Evolutionary conservation across 2,888 invertebrate genomes (phyloP).

Genomic region (Drosophila borborema): DNA sequence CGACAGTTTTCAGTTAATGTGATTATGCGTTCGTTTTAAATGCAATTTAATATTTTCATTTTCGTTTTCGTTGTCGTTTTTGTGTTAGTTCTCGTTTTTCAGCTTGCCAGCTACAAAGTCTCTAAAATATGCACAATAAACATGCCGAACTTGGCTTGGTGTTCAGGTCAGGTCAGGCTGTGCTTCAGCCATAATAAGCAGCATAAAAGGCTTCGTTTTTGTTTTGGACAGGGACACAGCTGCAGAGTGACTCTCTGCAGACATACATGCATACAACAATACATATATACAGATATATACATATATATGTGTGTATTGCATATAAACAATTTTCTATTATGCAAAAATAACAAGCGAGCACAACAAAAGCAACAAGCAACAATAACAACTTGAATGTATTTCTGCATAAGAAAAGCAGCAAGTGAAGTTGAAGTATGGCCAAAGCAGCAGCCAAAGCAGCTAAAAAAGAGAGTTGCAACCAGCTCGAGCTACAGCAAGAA

Average conservation of each 20-base stretch:
- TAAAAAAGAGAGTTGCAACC: constrained; percentile 13
- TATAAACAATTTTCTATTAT: constrained; percentile 81
- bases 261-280: constrained; percentile 16
- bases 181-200: constrained; percentile 69
- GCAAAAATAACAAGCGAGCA: constrained; percentile 72
- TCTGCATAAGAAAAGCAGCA: constrained; percentile 72
- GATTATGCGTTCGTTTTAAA: constrained; percentile 68
- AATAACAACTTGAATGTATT: constrained; percentile 47
- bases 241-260: constrained; percentile 4
- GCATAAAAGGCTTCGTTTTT: constrained; percentile 61
- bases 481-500: neutral
- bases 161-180: constrained; percentile 12
- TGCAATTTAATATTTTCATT: constrained; percentile 17
- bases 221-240: constrained; percentile 37
- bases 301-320: constrained; percentile 7
- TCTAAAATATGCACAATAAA: constrained; percentile 63
- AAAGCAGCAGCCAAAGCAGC: constrained; percentile 23
- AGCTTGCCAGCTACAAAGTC: neutral
- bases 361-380: constrained; percentile 46
- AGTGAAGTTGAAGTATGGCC: constrained; percentile 70
- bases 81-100: neutral
- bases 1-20: constrained; percentile 70
- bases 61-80: constrained; percentile 3
- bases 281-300: neutral
- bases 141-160: neutral